Conservation (phyloP, 1,140 invertebrate genomes). For the Tetramorium simillimum region DNA sequence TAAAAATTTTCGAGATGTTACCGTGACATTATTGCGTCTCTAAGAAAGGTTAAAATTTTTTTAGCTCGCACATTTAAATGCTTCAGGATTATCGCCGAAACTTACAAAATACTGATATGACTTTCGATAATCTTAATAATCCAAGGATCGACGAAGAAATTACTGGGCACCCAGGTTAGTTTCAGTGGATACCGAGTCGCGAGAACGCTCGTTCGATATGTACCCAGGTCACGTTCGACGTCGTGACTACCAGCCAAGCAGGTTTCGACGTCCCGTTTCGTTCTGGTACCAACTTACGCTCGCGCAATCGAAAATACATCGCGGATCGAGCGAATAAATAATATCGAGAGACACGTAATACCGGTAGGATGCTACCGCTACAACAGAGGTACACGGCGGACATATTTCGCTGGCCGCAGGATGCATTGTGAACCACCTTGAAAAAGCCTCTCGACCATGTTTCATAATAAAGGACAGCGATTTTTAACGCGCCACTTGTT, state of each 20-base stretch:
- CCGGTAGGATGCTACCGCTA: neutral
- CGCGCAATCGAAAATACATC: slow-evolving; percentile 23
- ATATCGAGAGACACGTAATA: slow-evolving; percentile 8
- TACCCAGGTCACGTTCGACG: slow-evolving; percentile 69
- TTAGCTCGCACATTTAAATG: neutral
- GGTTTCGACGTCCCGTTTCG: slow-evolving; percentile 50
- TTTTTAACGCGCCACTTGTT: slow-evolving; percentile 21
- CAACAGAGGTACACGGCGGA: neutral
- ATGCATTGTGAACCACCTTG: slow-evolving; percentile 40
- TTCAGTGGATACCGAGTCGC: neutral
- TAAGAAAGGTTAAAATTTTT: neutral
- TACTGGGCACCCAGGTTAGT: neutral
- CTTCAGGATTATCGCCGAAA: neutral
- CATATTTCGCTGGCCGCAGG: neutral
- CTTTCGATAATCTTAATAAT: neutral
- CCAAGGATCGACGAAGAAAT: neutral
- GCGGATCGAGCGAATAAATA: neutral
- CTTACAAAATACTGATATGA: neutral
- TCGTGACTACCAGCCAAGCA: slow-evolving; percentile 49
- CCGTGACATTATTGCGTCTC: neutral
- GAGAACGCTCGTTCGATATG: slow-evolving; percentile 30
- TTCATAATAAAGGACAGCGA: slow-evolving; percentile 21
- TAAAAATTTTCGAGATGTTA: neutral
- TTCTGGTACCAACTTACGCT: slow-evolving; percentile 26
- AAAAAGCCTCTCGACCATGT: slow-evolving; percentile 6